These are phyloP conservation scores for Cervus canadensis DNA, from an alignment of 2,113 vertebrate species.

Conservation along the genomic window DNA sequence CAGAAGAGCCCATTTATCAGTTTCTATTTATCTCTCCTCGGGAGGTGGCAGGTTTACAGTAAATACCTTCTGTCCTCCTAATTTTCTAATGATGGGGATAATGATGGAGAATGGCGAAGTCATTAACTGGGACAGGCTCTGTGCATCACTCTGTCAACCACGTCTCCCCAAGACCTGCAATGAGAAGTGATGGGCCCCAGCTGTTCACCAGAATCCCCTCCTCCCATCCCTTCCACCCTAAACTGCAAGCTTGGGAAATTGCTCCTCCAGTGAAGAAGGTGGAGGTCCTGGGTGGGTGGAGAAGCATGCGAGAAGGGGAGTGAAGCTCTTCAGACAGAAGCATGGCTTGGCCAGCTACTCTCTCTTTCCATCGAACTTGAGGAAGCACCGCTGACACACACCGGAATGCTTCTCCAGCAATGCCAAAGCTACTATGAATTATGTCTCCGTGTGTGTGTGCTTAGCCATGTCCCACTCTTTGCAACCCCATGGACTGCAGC, in stretches of 20 bases:
- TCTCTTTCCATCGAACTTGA: neutral
- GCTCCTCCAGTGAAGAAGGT: constrained; percentile 32
- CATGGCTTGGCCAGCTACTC: neutral
- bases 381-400: neutral
- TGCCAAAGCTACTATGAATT: neutral
- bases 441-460: neutral
- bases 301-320: neutral
- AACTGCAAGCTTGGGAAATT: constrained; percentile 58
- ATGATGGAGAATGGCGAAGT: constrained; percentile 99
- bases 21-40: constrained; percentile 99
- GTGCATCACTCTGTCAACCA: constrained; percentile 98
- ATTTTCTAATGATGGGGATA: constrained; percentile 99
- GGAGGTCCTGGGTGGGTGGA: neutral
- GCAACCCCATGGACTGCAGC: neutral
- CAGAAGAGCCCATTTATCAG: constrained; percentile 99
- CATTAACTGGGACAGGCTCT: constrained; percentile 98
- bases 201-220: constrained; percentile 86
- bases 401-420: neutral
- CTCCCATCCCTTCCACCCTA: constrained; percentile 68
- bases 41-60: constrained; percentile 99
- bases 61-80: constrained; percentile 99
- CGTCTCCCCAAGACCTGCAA: constrained; percentile 91
- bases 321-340: neutral
- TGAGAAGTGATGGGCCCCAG: constrained; percentile 98
- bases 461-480: neutral